These are phyloP conservation scores for Drosophila nasuta DNA, from an alignment of 1,140 invertebrate species.

Conservation along the genomic window DNA sequence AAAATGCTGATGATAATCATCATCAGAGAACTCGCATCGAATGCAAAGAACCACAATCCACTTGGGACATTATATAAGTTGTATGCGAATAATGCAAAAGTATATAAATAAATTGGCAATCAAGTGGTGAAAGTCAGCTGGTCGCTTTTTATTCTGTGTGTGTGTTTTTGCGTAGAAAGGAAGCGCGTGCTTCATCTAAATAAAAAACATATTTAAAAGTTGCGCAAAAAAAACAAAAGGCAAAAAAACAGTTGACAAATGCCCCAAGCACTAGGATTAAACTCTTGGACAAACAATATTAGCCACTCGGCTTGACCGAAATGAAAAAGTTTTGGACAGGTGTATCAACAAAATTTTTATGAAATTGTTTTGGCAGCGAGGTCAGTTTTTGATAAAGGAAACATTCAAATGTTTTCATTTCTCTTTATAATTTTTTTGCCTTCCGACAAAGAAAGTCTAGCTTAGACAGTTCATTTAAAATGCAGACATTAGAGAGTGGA, in stretches of 20 bases:
- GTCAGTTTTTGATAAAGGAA: no score
- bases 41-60: conserved; percentile 38
- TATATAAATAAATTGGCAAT: conserved; percentile 38
- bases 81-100: conserved; percentile 7
- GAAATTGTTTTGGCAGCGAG: conserved; percentile 1
- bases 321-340: conserved; percentile 32
- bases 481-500: no score
- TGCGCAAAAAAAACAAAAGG: conserved; percentile 4
- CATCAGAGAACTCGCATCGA: conserved; percentile 2
- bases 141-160: background rate
- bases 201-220: conserved; percentile 54
- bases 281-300: conserved; percentile 26
- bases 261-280: background rate
- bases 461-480: no score
- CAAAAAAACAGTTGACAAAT: conserved; percentile 24
- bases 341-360: conserved; percentile 10
- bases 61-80: conserved; percentile 48
- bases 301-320: conserved; percentile 23
- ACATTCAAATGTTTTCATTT: no score
- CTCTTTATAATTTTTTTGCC: no score
- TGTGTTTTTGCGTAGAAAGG: background rate
- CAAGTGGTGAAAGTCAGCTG: conserved; percentile 34
- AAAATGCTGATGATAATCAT: conserved; percentile 25
- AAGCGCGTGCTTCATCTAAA: conserved; percentile 16
- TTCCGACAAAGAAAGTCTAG: no score